These are phyloP conservation scores for Bellardia bayeri DNA, from an alignment of 2,888 invertebrate species.

Conservation along the genomic window DNA sequence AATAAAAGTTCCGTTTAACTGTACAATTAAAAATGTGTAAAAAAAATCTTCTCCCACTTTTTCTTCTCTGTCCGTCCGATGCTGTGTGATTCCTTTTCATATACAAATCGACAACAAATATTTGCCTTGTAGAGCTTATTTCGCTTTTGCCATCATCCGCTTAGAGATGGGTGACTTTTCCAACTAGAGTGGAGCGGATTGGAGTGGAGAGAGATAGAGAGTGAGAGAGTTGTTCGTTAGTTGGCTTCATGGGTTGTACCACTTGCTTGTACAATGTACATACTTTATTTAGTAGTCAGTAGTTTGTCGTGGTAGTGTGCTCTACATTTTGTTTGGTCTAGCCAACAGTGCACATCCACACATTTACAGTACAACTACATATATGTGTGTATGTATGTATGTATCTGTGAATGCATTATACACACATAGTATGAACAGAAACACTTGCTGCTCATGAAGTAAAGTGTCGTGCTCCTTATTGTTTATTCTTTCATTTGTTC, in stretches of 20 bases:
- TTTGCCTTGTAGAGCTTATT: slow-evolving; percentile 73
- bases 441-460: slow-evolving; percentile 61
- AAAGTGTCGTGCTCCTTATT: slow-evolving; percentile 75
- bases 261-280: slow-evolving; percentile 40
- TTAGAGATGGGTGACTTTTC: slow-evolving; percentile 70
- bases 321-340: slow-evolving; percentile 68
- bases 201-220: not conserved
- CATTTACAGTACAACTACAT: not conserved
- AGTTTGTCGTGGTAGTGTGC: slow-evolving; percentile 44
- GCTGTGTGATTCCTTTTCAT: slow-evolving; percentile 49
- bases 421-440: slow-evolving; percentile 26
- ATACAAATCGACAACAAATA: slow-evolving; percentile 70
- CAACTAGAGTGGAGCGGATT: slow-evolving; percentile 10
- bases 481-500: slow-evolving; percentile 83
- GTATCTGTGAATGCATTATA: not conserved
- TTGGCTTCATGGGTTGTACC: not conserved
- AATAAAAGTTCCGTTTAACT: slow-evolving; percentile 72
- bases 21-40: slow-evolving; percentile 73
- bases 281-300: slow-evolving; percentile 47
- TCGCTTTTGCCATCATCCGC: slow-evolving; percentile 73
- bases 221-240: slow-evolving; percentile 34
- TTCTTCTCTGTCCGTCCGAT: slow-evolving; percentile 19
- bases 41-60: slow-evolving; percentile 38
- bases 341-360: slow-evolving; percentile 28
- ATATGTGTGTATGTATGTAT: not conserved